Evolutionary conservation across 2,888 invertebrate genomes (phyloP).

Genomic region (Bombylius major): DNA sequence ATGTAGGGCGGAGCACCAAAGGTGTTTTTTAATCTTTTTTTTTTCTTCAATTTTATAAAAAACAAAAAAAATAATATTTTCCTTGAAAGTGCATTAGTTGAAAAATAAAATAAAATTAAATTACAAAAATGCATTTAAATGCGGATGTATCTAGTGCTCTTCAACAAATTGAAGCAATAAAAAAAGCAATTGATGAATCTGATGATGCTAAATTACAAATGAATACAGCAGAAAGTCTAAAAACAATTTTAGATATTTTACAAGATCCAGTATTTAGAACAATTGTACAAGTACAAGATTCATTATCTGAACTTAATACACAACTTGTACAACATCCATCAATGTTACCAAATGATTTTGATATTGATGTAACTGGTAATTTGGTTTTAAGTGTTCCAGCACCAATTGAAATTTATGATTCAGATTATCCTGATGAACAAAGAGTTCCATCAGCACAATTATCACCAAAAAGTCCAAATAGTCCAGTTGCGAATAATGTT

Average conservation of each 20-base stretch:
- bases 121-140: conserved; percentile 32
- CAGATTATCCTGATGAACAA: conserved; percentile 55
- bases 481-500: conserved; percentile 24
- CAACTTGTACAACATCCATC: conserved; percentile 85
- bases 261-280: conserved; percentile 86
- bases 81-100: no score
- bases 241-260: conserved; percentile 66
- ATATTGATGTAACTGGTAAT: conserved; percentile 72
- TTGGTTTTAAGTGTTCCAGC: conserved; percentile 52
- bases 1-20: no score
- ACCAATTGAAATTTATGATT: conserved; percentile 42
- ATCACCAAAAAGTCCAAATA: conserved; percentile 55
- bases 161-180: conserved; percentile 78
- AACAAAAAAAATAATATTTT: no score
- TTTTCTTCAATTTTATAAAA: no score
- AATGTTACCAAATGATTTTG: conserved; percentile 84
- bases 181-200: conserved; percentile 70
- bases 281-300: conserved; percentile 84
- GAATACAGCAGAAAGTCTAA: conserved; percentile 60
- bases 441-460: conserved; percentile 64
- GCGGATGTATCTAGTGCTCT: conserved; percentile 78
- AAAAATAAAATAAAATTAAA: no score
- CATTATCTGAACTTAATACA: conserved; percentile 71
- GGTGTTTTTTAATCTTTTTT: no score
- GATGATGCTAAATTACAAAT: conserved; percentile 71